Evolutionary conservation across 2,113 vertebrate genomes (phyloP).

Genomic region (Lipotes vexillifer): DNA sequence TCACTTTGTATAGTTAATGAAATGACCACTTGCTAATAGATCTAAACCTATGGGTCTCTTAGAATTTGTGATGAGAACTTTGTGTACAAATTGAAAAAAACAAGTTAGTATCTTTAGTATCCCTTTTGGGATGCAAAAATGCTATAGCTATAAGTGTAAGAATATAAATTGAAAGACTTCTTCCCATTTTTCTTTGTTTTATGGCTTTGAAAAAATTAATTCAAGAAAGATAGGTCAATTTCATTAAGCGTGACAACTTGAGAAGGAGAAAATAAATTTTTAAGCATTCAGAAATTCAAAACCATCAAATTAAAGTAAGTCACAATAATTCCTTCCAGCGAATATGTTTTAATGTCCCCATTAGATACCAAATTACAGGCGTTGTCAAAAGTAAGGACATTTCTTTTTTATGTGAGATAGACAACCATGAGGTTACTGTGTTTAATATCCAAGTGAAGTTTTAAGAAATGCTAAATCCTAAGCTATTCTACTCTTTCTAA

Average conservation of each 20-base stretch:
- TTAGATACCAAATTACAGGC: background rate
- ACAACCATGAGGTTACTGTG: background rate
- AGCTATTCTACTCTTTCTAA: background rate
- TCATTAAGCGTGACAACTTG: background rate
- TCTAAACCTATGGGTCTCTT: background rate
- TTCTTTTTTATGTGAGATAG: background rate
- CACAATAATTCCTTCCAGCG: background rate
- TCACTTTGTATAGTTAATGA: background rate
- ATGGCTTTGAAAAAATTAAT: background rate
- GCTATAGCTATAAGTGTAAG: background rate
- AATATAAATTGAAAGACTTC: background rate
- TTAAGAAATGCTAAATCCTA: background rate
- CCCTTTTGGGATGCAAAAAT: background rate
- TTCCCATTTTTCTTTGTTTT: background rate
- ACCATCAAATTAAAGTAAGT: background rate
- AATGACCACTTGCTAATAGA: background rate
- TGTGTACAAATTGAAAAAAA: background rate
- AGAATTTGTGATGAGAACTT: background rate
- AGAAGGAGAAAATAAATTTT: background rate
- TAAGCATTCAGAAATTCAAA: slow-evolving; percentile 8
- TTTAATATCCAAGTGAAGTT: background rate
- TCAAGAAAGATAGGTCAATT: background rate
- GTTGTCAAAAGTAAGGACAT: background rate
- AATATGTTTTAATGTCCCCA: background rate
- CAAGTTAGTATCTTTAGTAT: background rate